Percentiles rank a stretch among this genome's conserved stretches.
Conservation (phyloP, 1,140 invertebrate species). For the Brachionus manjavacas region DNA sequence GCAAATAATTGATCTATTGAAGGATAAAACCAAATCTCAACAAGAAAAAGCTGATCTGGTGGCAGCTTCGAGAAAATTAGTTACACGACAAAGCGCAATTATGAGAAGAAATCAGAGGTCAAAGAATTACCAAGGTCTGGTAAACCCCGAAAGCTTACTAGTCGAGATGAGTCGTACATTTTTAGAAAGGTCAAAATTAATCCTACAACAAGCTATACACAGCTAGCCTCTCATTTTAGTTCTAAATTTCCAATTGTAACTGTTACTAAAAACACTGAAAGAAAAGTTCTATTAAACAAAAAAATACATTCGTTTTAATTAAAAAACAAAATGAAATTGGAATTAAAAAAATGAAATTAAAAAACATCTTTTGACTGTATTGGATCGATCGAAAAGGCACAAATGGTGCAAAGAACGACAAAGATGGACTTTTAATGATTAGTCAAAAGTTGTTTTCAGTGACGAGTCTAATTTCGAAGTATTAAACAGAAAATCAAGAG, state of each 20-base stretch:
- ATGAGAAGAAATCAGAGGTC: neutral
- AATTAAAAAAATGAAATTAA: too few species aligned
- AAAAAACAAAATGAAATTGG: too few species aligned
- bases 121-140: neutral
- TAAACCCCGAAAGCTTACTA: too few species aligned
- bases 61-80: neutral
- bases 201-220: neutral
- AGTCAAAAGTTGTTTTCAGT: too few species aligned
- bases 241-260: neutral
- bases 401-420: neutral
- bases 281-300: neutral
- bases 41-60: neutral
- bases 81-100: neutral
- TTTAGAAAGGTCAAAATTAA: too few species aligned
- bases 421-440: too few species aligned
- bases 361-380: too few species aligned
- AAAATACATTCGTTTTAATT: neutral
- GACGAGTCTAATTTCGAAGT: too few species aligned
- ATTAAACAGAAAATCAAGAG: too few species aligned
- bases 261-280: neutral
- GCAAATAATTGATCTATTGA: neutral
- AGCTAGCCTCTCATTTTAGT: neutral
- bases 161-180: too few species aligned
- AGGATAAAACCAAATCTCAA: neutral
- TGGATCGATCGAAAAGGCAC: neutral